Evolutionary conservation across 2,888 invertebrate genomes (phyloP), one percentile per base, ranked within the genome.

Genomic region (Amorpha juglandis): DNA sequence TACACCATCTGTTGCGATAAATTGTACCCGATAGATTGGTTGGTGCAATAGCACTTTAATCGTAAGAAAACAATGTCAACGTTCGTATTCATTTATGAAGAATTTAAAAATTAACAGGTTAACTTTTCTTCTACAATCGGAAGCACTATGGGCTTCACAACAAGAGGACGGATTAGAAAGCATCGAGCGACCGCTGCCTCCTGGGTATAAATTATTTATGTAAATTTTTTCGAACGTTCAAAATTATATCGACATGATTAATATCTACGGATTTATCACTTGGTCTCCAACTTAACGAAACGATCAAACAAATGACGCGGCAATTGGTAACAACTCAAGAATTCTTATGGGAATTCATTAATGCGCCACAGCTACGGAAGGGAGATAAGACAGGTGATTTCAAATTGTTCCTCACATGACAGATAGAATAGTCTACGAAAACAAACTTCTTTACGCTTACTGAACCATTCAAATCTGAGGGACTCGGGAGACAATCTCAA

Each of bases 171-270:
- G 84, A 85, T 88, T 86, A 88, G 81, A 83, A 82, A 82, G 80
- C 76, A 74, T 69, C 71, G 75, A 80, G 70, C 76, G 70, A 70
- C 75, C 73, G 71, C 73, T 75, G 81, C 80, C 89, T 86, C 89
- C 80, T 77, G 90, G 83, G 91, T 86, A 89, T 90, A 91, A 89
- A 92, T 91, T 92, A 92, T 88, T 89, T 90, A 92, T 91, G 91
- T 91, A 89, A 91, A 91, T 91, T 88, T 84, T 87, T 88, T 89
- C 84, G 87, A 85, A 87, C 86, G 83, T 81, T 87, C 86, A 83
- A 87, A 90, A 91, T 91, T 87, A 85, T 90, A 86, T 88, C 83
- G 82, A 87, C 83, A 82, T 92, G 91, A 92, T 92, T 90, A 90
- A 92, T 91, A 86, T 84, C 80, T 87, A 88, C 85, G 84, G 87